phyloP scores from a whole-genome alignment of 2,888 invertebrate species.

The Ichneumon xanthorius region DNA sequence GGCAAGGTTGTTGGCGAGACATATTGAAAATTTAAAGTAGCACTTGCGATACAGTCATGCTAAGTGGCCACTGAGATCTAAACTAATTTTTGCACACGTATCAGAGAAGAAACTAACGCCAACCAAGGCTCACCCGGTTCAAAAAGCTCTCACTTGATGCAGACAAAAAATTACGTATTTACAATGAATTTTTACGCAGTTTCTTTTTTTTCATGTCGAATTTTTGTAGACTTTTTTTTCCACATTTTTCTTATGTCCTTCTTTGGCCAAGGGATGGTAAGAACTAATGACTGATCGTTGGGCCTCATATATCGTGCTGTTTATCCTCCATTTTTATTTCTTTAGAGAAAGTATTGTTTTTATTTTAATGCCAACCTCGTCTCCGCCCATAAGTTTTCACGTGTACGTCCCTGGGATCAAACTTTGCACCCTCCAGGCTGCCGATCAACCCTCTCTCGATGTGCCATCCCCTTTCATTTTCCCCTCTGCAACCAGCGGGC shows the following conservation, averaged over 20 bases:
- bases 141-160: too few relatives aligned
- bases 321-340: background rate
- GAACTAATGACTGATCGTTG: background rate
- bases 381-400: background rate
- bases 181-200: too few relatives aligned
- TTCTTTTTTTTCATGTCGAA: background rate
- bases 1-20: background rate
- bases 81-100: background rate
- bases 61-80: background rate
- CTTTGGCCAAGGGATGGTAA: background rate
- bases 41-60: background rate
- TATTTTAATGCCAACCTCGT: background rate
- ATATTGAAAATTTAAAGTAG: background rate
- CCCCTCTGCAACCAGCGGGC: constrained; percentile 39
- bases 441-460: constrained; percentile 15
- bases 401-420: constrained; percentile 47
- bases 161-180: too few relatives aligned
- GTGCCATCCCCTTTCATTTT: constrained; percentile 3
- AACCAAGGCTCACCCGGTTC: too few relatives aligned
- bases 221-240: too few relatives aligned
- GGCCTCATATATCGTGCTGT: too few relatives aligned
- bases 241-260: too few relatives aligned
- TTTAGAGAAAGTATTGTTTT: background rate
- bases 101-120: too few relatives aligned
- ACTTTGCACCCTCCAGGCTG: constrained; percentile 29